phyloP scores from a whole-genome alignment of 2,113 vertebrate species.

The Eleginops maclovinus region DNA sequence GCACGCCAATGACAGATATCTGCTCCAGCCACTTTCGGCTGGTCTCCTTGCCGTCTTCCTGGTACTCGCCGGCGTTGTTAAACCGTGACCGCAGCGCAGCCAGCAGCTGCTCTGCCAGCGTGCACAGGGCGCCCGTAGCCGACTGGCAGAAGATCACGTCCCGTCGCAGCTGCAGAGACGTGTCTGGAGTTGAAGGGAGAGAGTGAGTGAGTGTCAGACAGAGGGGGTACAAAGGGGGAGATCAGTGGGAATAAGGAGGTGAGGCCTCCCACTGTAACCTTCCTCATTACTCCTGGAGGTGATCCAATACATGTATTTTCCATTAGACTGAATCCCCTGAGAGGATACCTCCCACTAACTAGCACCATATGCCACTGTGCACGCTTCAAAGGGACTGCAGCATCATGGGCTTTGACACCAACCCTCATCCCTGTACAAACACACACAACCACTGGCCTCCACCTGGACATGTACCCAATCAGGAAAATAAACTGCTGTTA shows the following conservation, averaged over 20 bases:
- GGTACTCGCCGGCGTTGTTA: slow-evolving; percentile 96
- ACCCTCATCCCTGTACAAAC: slow-evolving; percentile 14
- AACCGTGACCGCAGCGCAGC: slow-evolving; percentile 91
- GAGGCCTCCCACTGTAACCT: not conserved
- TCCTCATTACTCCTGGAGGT: slow-evolving; percentile 37
- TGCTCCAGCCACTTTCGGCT: slow-evolving; percentile 99
- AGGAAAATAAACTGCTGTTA: slow-evolving; percentile 4
- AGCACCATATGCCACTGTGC: slow-evolving; percentile 51
- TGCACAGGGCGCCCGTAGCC: slow-evolving; percentile 90
- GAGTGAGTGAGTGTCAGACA: not conserved
- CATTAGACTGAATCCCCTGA: slow-evolving; percentile 33
- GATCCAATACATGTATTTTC: slow-evolving; percentile 22
- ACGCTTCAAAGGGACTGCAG: slow-evolving; percentile 46
- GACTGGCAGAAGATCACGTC: slow-evolving; percentile 97
- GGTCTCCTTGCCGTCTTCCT: slow-evolving; percentile 95
- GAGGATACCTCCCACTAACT: slow-evolving; percentile 52
- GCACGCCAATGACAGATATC: slow-evolving; percentile 90
- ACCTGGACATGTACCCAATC: not conserved
- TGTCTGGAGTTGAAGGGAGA: slow-evolving; percentile 82
- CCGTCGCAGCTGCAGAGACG: slow-evolving; percentile 91
- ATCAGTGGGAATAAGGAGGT: not conserved
- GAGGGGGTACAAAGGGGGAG: not conserved
- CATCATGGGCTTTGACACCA: slow-evolving; percentile 25
- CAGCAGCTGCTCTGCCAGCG: slow-evolving; percentile 93
- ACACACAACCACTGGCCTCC: slow-evolving; percentile 15